Evolutionary conservation across 2,888 invertebrate genomes (phyloP).

Genomic region (Pinctada fucata): DNA sequence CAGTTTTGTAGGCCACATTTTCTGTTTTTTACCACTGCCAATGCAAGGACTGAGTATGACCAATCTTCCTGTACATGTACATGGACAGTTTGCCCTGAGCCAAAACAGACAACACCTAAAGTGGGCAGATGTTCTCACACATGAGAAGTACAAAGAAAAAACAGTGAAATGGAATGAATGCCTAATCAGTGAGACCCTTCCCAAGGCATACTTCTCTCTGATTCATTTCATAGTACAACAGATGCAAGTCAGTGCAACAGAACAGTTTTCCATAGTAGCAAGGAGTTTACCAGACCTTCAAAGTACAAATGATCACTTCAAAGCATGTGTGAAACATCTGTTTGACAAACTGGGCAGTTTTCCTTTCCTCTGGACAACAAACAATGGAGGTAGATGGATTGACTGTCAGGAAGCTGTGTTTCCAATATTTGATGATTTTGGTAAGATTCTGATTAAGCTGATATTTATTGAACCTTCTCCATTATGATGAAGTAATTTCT

Average conservation of each 20-base stretch:
- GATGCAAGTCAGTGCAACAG: background rate
- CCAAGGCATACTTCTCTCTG: conserved; percentile 55
- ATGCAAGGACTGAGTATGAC: conserved; percentile 4
- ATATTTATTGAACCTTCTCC: no score
- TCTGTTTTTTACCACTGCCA: conserved; percentile 4
- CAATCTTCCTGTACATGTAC: conserved; percentile 6
- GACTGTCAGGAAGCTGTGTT: background rate
- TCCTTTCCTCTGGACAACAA: background rate
- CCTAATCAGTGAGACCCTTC: conserved; percentile 63
- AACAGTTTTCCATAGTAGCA: background rate
- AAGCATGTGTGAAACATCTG: background rate
- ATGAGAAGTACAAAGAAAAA: conserved; percentile 54
- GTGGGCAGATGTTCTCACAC: conserved; percentile 44
- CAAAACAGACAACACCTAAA: background rate
- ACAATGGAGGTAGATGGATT: conserved; percentile 10
- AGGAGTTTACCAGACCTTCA: background rate
- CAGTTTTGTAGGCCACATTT: conserved; percentile 1
- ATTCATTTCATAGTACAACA: conserved; percentile 43
- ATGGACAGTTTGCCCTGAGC: background rate
- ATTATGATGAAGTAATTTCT: no score
- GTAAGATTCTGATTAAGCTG: no score
- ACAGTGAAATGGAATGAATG: conserved; percentile 67
- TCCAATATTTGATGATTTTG: background rate
- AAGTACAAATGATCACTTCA: background rate
- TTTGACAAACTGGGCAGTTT: background rate